Base-by-base conservation (phyloP, 2,797 vertebrate genomes). In the Morus bassanus region DNA sequence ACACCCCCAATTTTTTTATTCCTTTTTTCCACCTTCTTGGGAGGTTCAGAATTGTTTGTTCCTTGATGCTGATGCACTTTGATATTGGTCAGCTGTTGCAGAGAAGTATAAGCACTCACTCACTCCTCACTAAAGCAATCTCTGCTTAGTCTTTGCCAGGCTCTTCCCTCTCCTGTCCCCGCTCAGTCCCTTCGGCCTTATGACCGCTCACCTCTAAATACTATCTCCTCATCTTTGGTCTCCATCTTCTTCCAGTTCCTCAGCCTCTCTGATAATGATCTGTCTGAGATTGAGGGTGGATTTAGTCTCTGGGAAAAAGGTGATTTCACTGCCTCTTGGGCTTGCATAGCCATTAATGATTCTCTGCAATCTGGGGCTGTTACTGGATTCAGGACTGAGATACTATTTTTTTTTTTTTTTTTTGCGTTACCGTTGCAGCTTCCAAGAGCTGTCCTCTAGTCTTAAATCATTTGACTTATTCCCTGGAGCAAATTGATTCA, bases 391-490 rank as follows among this genome's bases (percentile, higher is more conserved):
- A 22, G 46, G 51, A 24, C 50, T 78, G 28, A 53, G 57, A 45
- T 14, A 11, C 22, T 31, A 7, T 18, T 0, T 41, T 21, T 46
- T 30, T 13, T 69, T 61, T 59, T 27, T 16, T 46, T 60, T 11
- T 23, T 51, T 28, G 24, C 25, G 13, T 80, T 67, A 33, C 54
- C 1, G 0, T 33, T 61, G 37, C 65, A 81, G 61, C 50, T 91
- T 94, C 91, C 90, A 82, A 43, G 84, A 73, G 63, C 81, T 48
- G 31, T 88, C 69, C 73, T 53, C 9, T 39, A 7, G 14, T 41
- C 88, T 91, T 68, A 69, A 94, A 93, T 93, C 88, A 54, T 64
- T 80, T 48, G 53, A 9, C n/a, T 72, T 77, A 37, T 39, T 86
- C 77, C 84, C 50, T 39, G 39, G 48, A 76, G 83, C 61, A 68